phyloP scores from a whole-genome alignment of 1,140 invertebrate genomes.

The Sminthurides bifidus region DNA sequence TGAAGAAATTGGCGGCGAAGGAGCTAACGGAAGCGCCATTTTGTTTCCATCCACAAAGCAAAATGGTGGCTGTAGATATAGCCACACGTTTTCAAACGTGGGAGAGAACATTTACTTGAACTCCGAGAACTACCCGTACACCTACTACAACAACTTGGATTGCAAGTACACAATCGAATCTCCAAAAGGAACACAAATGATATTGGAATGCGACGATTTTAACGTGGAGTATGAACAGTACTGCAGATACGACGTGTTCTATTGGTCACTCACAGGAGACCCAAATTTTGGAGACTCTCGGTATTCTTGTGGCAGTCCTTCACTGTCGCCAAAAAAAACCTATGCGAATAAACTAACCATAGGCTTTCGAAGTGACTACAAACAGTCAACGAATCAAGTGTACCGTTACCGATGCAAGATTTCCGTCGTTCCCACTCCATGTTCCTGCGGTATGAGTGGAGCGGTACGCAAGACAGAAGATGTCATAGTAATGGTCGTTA shows the following conservation, averaged over 20 bases:
- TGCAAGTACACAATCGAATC: constrained; percentile 14
- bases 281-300: constrained; percentile 3
- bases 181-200: constrained; percentile 10
- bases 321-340: background rate
- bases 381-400: background rate
- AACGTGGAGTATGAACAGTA: constrained; percentile 13
- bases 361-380: constrained; percentile 14
- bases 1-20: too few species aligned
- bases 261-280: constrained; percentile 12
- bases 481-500: background rate
- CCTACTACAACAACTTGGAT: constrained; percentile 12
- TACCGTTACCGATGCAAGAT: constrained; percentile 11
- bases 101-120: constrained; percentile 2
- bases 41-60: too few species aligned
- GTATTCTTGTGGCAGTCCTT: constrained; percentile 15
- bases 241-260: constrained; percentile 17
- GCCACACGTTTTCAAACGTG: background rate
- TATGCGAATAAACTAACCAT: constrained; percentile 7
- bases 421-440: constrained; percentile 8
- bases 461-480: constrained; percentile 3
- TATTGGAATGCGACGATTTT: constrained; percentile 17
- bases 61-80: constrained; percentile 5
- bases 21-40: too few species aligned
- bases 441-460: constrained; percentile 15
- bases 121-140: constrained; percentile 13